Percentiles rank a stretch among this genome's conserved stretches.
Conservation (phyloP, 2,797 vertebrate genomes). For the Chaetodon trifasciatus region DNA sequence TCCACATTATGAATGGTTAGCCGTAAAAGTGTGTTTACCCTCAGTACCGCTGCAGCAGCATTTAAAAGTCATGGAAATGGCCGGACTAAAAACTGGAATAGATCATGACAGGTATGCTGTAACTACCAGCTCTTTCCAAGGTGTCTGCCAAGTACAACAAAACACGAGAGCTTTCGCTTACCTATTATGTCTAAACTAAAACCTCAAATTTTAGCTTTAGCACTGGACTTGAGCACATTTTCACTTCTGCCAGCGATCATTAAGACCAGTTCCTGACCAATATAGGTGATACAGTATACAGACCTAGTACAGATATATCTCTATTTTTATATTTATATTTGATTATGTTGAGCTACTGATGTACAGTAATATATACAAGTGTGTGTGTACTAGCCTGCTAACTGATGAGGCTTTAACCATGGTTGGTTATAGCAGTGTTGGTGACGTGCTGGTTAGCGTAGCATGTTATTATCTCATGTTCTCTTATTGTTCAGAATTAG, state of each 20-base stretch:
- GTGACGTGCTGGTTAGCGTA: background rate
- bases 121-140: constrained; percentile 52
- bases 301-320: background rate
- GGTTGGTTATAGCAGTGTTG: background rate
- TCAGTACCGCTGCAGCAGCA: constrained; percentile 39
- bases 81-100: constrained; percentile 46
- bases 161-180: constrained; percentile 33
- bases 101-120: constrained; percentile 48
- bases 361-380: background rate
- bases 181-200: constrained; percentile 11
- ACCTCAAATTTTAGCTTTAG: constrained; percentile 4
- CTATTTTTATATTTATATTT: background rate
- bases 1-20: constrained; percentile 70
- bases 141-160: constrained; percentile 55
- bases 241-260: constrained; percentile 1
- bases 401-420: background rate
- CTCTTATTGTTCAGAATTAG: background rate
- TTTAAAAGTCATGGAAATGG: constrained; percentile 49
- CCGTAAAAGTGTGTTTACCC: constrained; percentile 64
- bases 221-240: constrained; percentile 1
- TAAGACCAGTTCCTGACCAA: background rate
- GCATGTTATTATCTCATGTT: background rate
- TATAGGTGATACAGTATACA: background rate
- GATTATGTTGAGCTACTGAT: background rate
- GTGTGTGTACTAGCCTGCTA: background rate